These are phyloP conservation scores for Nothura maculosa DNA, from an alignment of 2,797 vertebrate genomes.

Conservation along the genomic window DNA sequence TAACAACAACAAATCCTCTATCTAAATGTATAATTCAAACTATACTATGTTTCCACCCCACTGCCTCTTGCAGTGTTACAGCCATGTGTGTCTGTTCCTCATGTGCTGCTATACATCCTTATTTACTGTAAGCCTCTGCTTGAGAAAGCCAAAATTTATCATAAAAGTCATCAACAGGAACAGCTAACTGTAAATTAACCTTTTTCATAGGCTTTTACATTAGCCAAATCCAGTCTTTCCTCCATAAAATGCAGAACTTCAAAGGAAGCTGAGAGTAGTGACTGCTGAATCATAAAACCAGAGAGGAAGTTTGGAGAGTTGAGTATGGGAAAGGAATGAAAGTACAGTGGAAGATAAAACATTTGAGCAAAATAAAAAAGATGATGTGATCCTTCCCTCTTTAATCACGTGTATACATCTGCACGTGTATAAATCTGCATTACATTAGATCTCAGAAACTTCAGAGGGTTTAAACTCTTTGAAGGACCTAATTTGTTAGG, in stretches of 20 bases:
- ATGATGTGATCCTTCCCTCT: background rate
- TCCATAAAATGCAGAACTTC: background rate
- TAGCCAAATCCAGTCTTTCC: background rate
- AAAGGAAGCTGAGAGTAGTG: background rate
- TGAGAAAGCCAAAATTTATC: background rate
- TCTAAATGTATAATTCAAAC: background rate
- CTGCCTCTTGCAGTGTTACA: background rate
- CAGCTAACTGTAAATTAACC: background rate
- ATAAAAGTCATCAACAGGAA: background rate
- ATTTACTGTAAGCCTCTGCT: background rate
- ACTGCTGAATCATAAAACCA: background rate
- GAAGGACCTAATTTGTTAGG: background rate
- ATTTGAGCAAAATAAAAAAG: background rate
- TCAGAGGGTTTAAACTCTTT: background rate
- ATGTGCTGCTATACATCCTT: background rate
- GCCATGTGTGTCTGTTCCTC: background rate
- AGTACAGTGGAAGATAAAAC: constrained; percentile 8
- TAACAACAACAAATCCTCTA: background rate
- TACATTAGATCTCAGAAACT: background rate
- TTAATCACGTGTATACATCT: background rate
- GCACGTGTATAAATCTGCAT: background rate
- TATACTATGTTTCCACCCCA: background rate
- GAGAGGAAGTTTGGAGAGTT: background rate
- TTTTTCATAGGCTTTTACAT: background rate
- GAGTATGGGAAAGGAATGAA: background rate